Percentiles rank a stretch among this genome's conserved stretches.
Conservation (phyloP, 1,140 invertebrate genomes). For the Arctopsyche grandis region DNA sequence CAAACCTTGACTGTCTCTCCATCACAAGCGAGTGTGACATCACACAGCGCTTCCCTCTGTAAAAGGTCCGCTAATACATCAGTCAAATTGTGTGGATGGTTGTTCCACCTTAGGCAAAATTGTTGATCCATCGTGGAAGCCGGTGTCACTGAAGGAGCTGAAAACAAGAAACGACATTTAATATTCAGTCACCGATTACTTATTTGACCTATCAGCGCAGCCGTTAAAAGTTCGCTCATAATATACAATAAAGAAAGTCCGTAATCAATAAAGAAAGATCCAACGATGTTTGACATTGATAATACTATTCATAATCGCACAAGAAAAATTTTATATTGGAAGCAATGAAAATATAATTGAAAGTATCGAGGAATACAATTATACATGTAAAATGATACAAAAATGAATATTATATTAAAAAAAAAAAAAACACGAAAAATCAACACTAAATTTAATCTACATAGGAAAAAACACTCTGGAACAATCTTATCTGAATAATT, state of each 20-base stretch:
- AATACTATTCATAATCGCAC: no score
- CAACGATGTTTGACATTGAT: no score
- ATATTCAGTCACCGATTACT: neutral
- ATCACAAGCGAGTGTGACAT: conserved; percentile 93
- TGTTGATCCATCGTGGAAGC: conserved; percentile 87
- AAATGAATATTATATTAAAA: no score
- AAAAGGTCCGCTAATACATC: conserved; percentile 87
- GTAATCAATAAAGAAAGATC: no score
- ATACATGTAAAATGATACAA: no score
- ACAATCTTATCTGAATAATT: conserved; percentile 1
- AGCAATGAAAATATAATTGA: no score
- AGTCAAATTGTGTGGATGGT: conserved; percentile 89
- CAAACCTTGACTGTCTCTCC: conserved; percentile 85
- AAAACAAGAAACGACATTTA: conserved; percentile 18
- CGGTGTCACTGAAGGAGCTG: conserved; percentile 67
- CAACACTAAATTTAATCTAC: no score
- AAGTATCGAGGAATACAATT: no score
- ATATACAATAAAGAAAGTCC: no score
- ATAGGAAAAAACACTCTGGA: neutral
- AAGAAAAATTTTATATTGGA: no score
- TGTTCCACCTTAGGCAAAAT: conserved; percentile 95
- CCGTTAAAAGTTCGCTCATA: neutral
- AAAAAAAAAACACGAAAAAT: no score
- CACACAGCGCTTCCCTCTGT: conserved; percentile 87
- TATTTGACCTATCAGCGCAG: neutral